Evolutionary conservation across 1,140 invertebrate genomes (phyloP).

Genomic region (Ridgeia piscesae): DNA sequence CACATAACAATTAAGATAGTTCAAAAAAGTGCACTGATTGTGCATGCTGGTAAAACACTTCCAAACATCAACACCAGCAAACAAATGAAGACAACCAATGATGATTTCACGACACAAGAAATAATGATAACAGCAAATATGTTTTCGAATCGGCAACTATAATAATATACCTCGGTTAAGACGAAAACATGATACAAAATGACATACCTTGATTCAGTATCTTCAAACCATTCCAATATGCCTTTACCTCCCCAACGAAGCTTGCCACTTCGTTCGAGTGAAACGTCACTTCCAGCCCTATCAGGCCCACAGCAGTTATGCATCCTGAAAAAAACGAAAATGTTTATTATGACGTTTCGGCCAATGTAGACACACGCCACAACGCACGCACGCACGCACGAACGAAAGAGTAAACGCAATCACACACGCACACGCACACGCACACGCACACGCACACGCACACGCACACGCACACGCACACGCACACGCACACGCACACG

Average conservation of each 20-base stretch:
- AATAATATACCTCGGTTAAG: not conserved
- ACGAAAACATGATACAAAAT: not conserved
- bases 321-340: not conserved
- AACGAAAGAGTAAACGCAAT: not conserved
- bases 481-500: too few relatives aligned
- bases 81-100: not conserved
- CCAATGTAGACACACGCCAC: not conserved
- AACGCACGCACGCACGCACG: not conserved
- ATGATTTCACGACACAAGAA: not conserved
- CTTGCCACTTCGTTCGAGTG: not conserved
- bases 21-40: not conserved
- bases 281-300: not conserved
- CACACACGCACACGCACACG: not conserved
- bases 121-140: not conserved
- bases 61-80: not conserved
- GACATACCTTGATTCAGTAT: not conserved
- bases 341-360: not conserved
- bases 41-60: not conserved
- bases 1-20: not conserved
- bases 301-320: not conserved
- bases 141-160: not conserved
- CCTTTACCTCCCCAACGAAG: not conserved
- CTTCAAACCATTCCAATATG: not conserved
- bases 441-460: too few relatives aligned
- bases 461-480: too few relatives aligned